Evolutionary conservation across 2,888 invertebrate species (phyloP), one percentile per base, ranked within the genome.

Genomic region (Pocota personata): DNA sequence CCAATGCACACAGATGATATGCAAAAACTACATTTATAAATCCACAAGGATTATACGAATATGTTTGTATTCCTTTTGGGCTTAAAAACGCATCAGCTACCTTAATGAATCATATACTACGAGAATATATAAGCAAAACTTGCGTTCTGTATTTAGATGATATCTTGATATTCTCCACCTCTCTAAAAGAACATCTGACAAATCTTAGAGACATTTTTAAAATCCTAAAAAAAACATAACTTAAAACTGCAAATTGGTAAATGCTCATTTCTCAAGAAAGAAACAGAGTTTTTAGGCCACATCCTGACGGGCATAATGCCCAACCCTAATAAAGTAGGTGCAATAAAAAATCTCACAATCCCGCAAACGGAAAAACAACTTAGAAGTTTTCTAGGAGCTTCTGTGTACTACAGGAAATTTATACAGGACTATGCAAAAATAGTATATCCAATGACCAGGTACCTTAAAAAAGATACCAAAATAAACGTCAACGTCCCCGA

Each of bases 271-370:
- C 48, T 57, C 8, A 30, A 46, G 10, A 46, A 30, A 76, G 24
- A 43, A 46, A 82, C 89, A 1, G 67, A 87, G 7, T 89, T 79
- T 48, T 43, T 89, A 6, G 89, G 89, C 0, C 89, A 87, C 40
- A 62, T 88, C 8, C 82, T 91, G 4, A 89, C 89, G 0, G 89
- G 89, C 4, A 88, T 89, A 21, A 88, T 80, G 64, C 90, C 90
- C 6, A 88, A 90, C 48, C 88, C 88, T 3, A 86, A 86, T 2
- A 90, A 90, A 87, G 57, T 88, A 12, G 52, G 72, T 48, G 87
- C 87, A 8, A 72, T 88, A 24, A 6, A 66, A 19, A 27, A 55
- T 14, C 8, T 46, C 52, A n/a, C 37, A 62, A 50, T 66, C 16
- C 64, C 64, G 7, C 40, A 27, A 46, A 46, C 72, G 10, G 43